These are phyloP conservation scores for Aethina tumida DNA, from an alignment of 1,140 invertebrate species.

Conservation along the genomic window DNA sequence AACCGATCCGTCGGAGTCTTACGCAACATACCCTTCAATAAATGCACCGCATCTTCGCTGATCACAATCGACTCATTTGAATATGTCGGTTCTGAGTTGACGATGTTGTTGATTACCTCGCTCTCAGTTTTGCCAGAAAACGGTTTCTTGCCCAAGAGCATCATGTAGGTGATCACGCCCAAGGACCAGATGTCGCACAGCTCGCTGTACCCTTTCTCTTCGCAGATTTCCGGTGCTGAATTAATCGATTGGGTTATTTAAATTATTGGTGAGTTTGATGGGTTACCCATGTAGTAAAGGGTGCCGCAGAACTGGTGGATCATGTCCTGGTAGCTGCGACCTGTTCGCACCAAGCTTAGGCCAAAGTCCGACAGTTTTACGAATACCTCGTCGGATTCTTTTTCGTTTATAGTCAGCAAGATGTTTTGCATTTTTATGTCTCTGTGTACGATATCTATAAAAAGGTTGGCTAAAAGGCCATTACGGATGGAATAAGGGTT, in stretches of 20 bases:
- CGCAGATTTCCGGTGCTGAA: constrained; percentile 47
- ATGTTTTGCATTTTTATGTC: constrained; percentile 52
- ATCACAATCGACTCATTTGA: constrained; percentile 6
- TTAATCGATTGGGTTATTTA: constrained; percentile 8
- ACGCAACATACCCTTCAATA: constrained; percentile 39
- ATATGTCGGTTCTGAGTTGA: constrained; percentile 22
- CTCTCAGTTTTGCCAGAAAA: constrained; percentile 31
- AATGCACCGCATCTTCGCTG: constrained; percentile 32
- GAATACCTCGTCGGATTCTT: constrained; percentile 37
- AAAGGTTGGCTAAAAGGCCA: constrained; percentile 7
- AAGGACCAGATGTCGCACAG: constrained; percentile 50
- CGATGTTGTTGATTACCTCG: constrained; percentile 29
- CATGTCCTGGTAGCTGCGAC: constrained; percentile 43
- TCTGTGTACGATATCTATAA: constrained; percentile 48
- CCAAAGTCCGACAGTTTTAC: constrained; percentile 51
- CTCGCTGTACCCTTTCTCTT: constrained; percentile 45
- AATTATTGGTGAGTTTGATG: background rate
- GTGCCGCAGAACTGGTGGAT: constrained; percentile 47
- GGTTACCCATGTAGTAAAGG: constrained; percentile 44
- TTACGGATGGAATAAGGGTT: background rate
- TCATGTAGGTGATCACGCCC: constrained; percentile 44
- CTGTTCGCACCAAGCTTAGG: constrained; percentile 42
- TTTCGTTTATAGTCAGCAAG: constrained; percentile 38
- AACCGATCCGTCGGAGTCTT: constrained; percentile 44
- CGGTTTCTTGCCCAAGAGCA: constrained; percentile 35